These are phyloP conservation scores for Dermatemys mawii DNA, from an alignment of 2,113 vertebrate species.

Conservation along the genomic window DNA sequence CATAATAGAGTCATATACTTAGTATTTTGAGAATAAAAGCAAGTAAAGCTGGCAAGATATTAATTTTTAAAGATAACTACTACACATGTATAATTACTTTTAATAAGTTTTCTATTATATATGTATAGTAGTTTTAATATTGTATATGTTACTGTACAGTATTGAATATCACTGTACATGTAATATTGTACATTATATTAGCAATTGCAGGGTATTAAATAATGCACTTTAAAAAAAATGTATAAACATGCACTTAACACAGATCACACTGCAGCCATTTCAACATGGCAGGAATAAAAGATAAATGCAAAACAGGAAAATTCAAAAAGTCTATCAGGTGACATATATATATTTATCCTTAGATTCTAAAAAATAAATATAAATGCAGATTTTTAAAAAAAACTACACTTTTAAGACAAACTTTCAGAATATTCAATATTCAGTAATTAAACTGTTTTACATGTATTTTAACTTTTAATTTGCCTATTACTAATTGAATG, in stretches of 20 bases:
- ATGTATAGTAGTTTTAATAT: neutral
- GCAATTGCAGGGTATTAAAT: neutral
- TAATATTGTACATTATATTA: neutral
- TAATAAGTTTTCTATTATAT: neutral
- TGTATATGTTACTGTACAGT: rapidly evolving
- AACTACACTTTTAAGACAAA: neutral
- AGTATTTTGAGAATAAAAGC: neutral
- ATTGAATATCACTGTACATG: neutral
- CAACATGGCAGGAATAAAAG: neutral
- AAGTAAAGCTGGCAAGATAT: neutral
- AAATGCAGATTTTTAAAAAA: neutral
- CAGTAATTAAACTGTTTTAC: neutral
- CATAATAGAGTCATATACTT: neutral
- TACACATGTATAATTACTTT: neutral
- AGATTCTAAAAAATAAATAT: neutral
- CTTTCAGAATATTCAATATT: neutral
- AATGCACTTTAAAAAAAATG: neutral
- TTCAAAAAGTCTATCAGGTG: neutral
- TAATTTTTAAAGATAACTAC: neutral
- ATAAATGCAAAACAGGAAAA: neutral
- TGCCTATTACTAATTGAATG: neutral
- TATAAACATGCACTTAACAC: neutral
- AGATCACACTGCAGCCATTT: neutral
- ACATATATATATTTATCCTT: neutral
- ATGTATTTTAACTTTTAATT: neutral